These are phyloP conservation scores for Synergus laeviventris DNA, from an alignment of 2,888 invertebrate species.

Conservation along the genomic window DNA sequence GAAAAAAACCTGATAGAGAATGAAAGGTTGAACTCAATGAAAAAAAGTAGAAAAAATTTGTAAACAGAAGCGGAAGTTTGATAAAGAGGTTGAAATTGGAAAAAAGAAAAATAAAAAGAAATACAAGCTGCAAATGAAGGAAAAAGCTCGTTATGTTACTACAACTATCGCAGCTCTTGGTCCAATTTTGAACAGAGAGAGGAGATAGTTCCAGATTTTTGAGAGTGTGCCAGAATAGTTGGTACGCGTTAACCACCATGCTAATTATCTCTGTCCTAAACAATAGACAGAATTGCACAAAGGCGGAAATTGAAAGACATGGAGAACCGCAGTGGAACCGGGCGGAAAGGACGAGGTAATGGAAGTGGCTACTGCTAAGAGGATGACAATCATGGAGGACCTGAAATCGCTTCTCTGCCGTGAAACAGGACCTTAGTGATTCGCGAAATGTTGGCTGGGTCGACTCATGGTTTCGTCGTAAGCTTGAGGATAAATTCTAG, in stretches of 20 bases:
- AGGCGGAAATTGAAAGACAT: slow-evolving; percentile 34
- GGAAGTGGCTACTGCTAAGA: slow-evolving; percentile 52
- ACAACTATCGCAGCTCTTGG: not conserved
- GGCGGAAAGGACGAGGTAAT: slow-evolving; percentile 49
- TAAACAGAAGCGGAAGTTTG: not conserved
- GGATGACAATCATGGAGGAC: slow-evolving; percentile 51
- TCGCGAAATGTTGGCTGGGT: slow-evolving; percentile 45
- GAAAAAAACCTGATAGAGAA: not conserved
- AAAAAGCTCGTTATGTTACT: not conserved
- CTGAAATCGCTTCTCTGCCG: slow-evolving; percentile 48
- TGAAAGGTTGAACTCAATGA: not conserved
- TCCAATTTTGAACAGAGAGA: not conserved
- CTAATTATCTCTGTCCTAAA: slow-evolving; percentile 48
- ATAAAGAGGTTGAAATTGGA: not conserved
- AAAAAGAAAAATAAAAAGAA: not conserved
- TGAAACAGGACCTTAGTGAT: slow-evolving; percentile 46
- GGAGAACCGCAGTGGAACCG: slow-evolving; percentile 30
- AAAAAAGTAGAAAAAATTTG: not conserved
- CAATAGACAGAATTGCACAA: slow-evolving; percentile 45
- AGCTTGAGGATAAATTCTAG: slow-evolving; percentile 44
- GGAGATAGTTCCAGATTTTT: slow-evolving; percentile 17
- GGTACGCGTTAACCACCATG: slow-evolving; percentile 44
- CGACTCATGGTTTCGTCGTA: slow-evolving; percentile 38
- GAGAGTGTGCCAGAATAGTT: slow-evolving; percentile 15
- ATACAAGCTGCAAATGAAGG: not conserved